These are phyloP conservation scores for Delphinapterus leucas DNA, from an alignment of 2,113 vertebrate genomes.

Conservation along the genomic window DNA sequence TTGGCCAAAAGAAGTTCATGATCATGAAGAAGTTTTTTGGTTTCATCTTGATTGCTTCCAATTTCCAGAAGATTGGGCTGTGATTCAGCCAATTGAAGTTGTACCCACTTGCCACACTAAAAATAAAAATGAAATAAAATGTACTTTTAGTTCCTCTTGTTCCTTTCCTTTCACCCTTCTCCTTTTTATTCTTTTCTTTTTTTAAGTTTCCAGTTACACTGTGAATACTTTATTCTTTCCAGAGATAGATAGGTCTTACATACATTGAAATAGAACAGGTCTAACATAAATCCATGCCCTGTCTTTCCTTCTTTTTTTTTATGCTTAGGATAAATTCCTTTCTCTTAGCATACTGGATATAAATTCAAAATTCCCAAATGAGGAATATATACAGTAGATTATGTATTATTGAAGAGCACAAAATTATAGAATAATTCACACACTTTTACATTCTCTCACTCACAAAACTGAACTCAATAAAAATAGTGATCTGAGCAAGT, in stretches of 20 bases:
- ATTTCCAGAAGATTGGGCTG: slow-evolving; percentile 92
- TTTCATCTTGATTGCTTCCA: slow-evolving; percentile 90
- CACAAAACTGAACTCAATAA: background rate
- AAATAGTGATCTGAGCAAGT: background rate
- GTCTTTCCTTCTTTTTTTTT: background rate
- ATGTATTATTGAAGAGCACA: background rate
- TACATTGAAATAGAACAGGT: background rate
- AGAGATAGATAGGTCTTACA: background rate
- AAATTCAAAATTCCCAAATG: slow-evolving; percentile 17
- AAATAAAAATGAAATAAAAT: slow-evolving; percentile 68
- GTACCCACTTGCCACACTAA: slow-evolving; percentile 89
- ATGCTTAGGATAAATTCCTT: background rate
- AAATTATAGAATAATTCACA: background rate
- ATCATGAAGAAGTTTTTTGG: slow-evolving; percentile 87
- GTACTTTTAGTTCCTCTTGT: slow-evolving; percentile 51
- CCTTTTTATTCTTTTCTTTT: background rate
- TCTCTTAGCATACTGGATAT: background rate
- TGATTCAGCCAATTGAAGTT: slow-evolving; percentile 91
- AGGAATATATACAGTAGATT: background rate
- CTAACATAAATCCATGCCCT: background rate
- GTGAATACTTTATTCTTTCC: background rate
- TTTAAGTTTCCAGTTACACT: background rate
- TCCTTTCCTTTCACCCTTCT: background rate
- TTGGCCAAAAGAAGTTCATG: slow-evolving; percentile 90
- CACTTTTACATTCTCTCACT: background rate